phyloP scores from a whole-genome alignment of 1,140 invertebrate genomes.

The Eurytemora carolleeae region DNA sequence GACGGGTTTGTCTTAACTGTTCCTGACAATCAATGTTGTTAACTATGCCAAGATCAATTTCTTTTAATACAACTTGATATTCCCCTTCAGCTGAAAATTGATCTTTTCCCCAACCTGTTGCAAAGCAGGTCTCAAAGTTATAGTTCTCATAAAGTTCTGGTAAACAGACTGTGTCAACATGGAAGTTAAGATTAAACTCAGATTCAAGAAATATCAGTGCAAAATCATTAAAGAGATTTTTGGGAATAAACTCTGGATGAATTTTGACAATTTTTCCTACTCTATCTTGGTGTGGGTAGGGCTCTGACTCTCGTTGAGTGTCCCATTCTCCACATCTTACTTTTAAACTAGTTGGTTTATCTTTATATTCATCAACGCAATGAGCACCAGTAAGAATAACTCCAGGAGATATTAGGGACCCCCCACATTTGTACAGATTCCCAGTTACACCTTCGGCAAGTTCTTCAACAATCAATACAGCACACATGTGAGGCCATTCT shows the following conservation, averaged over 20 bases:
- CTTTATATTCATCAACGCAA: slow-evolving; percentile 26
- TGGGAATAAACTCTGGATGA: slow-evolving; percentile 26
- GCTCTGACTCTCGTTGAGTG: slow-evolving; percentile 23
- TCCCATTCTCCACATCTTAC: slow-evolving; percentile 35
- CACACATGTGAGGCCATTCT: slow-evolving; percentile 26
- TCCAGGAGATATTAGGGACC: slow-evolving; percentile 29
- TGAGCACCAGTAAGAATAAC: slow-evolving; percentile 35
- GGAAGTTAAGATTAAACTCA: slow-evolving; percentile 32
- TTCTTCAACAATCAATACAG: slow-evolving; percentile 18
- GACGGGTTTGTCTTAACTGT: slow-evolving; percentile 28
- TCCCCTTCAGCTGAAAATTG: slow-evolving; percentile 35
- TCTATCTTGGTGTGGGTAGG: slow-evolving; percentile 23
- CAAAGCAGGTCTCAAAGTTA: slow-evolving; percentile 34
- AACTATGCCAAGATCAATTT: slow-evolving; percentile 26
- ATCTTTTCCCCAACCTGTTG: slow-evolving; percentile 65
- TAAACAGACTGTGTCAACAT: slow-evolving; percentile 39
- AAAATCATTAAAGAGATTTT: slow-evolving; percentile 34
- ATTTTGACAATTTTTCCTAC: slow-evolving; percentile 21
- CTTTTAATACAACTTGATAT: slow-evolving; percentile 50
- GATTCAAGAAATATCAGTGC: slow-evolving; percentile 35
- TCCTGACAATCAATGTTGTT: slow-evolving; percentile 27
- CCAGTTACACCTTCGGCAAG: slow-evolving; percentile 17
- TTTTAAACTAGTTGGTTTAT: slow-evolving; percentile 24
- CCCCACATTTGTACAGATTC: slow-evolving; percentile 28
- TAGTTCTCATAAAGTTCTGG: slow-evolving; percentile 16